These are phyloP conservation scores for Dolichomitus sp. DNA, from an alignment of 2,888 invertebrate species.

Conservation along the genomic window DNA sequence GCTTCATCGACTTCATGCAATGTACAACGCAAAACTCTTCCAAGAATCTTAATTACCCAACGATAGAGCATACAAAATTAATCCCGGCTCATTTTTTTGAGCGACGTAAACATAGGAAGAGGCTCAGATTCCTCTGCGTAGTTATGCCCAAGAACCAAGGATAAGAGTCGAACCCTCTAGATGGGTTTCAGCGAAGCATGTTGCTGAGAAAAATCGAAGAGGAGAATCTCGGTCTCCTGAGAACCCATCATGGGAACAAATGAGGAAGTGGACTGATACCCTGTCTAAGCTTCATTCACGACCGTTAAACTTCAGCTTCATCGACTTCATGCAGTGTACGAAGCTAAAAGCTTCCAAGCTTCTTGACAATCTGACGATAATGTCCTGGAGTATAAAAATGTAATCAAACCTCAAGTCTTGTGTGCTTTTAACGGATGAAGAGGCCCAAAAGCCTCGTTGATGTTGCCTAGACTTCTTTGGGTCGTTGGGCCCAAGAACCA, in stretches of 20 bases:
- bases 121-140: neutral
- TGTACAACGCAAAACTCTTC: neutral
- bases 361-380: neutral
- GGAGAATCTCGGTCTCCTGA: neutral
- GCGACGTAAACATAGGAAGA: neutral
- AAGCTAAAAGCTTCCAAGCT: neutral
- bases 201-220: conserved; percentile 42
- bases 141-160: neutral
- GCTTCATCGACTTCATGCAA: neutral
- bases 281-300: neutral
- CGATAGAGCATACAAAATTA: neutral
- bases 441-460: neutral
- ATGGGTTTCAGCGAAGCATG: conserved; percentile 21
- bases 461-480: neutral
- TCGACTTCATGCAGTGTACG: neutral
- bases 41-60: neutral
- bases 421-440: neutral
- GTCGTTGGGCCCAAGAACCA: conserved; percentile 5
- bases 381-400: neutral
- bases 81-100: neutral
- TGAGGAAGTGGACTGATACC: neutral
- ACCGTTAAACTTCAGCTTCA: neutral
- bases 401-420: neutral
- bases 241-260: neutral
- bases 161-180: neutral